Percentiles rank a stretch among this genome's conserved stretches.
Conservation (phyloP, 2,888 invertebrate genomes). For the Heteromurus nitidus region DNA sequence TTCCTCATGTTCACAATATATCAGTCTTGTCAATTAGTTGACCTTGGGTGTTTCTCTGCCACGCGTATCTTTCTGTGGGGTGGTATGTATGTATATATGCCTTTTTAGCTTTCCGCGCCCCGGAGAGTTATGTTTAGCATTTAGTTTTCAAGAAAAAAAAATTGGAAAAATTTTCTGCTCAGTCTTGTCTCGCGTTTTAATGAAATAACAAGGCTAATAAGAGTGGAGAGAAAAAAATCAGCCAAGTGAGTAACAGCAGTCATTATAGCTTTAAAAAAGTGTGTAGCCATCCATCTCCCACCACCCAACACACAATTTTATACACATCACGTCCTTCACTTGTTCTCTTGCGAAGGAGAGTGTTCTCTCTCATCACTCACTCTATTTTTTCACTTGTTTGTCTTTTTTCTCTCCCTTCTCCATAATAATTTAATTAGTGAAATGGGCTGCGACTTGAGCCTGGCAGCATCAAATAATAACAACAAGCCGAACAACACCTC, state of each 20-base stretch:
- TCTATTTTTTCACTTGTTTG: conserved; percentile 19
- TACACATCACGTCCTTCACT: conserved; percentile 9
- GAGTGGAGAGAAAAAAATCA: conserved; percentile 21
- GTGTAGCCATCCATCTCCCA: not conserved
- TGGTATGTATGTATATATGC: too few relatives aligned
- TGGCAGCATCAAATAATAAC: conserved; percentile 66
- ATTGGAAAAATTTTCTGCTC: too few relatives aligned
- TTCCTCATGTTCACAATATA: not conserved
- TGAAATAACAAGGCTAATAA: conserved; percentile 34
- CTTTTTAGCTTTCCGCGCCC: too few relatives aligned
- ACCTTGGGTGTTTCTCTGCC: conserved; percentile 37
- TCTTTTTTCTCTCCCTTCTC: conserved; percentile 12
- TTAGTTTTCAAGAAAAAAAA: too few relatives aligned
- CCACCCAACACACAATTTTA: not conserved
- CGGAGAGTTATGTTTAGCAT: too few relatives aligned
- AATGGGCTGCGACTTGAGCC: conserved; percentile 72
- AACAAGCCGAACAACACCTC: conserved; percentile 62
- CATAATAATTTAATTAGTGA: conserved; percentile 68
- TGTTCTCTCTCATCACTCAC: conserved; percentile 2
- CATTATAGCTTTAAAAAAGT: not conserved
- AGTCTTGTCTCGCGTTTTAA: conserved; percentile 28
- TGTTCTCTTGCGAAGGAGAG: not conserved
- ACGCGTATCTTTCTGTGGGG: conserved; percentile 3
- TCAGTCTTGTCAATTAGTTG: conserved; percentile 37
- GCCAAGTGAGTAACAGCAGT: conserved; percentile 15